These are phyloP conservation scores for Phalangium opilio DNA, from an alignment of 2,888 invertebrate species.

Conservation along the genomic window DNA sequence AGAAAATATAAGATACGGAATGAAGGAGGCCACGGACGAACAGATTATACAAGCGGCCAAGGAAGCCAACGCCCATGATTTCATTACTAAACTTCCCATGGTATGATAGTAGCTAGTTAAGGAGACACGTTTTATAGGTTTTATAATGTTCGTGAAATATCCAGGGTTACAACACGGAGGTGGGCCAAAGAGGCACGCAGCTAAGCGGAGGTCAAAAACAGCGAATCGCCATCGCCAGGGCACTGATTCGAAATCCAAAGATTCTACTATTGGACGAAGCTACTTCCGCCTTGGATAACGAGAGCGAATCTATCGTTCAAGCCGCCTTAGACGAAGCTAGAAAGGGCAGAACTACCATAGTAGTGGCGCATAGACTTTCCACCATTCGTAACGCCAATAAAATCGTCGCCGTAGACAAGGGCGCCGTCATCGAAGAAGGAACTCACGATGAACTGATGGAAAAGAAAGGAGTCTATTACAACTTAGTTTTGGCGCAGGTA, in stretches of 20 bases:
- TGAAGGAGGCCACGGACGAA: constrained; percentile 24
- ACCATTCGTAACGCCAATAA: constrained; percentile 79
- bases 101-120: no score
- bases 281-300: constrained; percentile 28
- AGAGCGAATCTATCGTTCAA: constrained; percentile 52
- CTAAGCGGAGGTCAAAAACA: constrained; percentile 72
- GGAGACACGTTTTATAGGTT: no score
- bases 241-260: constrained; percentile 42
- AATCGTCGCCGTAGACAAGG: constrained; percentile 73
- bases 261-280: constrained; percentile 34
- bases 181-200: constrained; percentile 64
- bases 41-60: constrained; percentile 54
- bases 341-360: constrained; percentile 71
- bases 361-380: constrained; percentile 83
- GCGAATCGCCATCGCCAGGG: constrained; percentile 67
- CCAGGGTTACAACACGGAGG: constrained; percentile 41
- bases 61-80: constrained; percentile 59
- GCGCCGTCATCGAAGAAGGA: constrained; percentile 64
- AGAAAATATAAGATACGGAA: constrained; percentile 38
- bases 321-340: constrained; percentile 42
- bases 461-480: constrained; percentile 10
- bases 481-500: neutral
- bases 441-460: constrained; percentile 10
- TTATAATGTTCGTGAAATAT: no score
- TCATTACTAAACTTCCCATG: constrained; percentile 36